Evolutionary conservation across 2,888 invertebrate species (phyloP), one percentile per base, ranked within the genome.

Genomic region (Chironomus tentans): DNA sequence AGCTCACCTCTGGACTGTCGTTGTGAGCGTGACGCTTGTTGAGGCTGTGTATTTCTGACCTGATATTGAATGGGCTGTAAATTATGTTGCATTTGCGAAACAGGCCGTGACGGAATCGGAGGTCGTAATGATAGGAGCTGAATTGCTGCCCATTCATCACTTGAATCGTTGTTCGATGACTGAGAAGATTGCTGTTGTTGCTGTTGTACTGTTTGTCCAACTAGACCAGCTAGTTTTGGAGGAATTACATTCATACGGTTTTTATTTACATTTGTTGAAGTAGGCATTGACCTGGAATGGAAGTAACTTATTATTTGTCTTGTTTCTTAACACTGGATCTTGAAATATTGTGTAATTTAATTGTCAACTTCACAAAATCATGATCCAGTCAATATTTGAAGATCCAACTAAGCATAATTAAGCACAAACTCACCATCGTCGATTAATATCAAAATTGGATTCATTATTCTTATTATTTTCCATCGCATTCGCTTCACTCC

Each of bases 261-360:
- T 46, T 74, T 74, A 24, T 47, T 68, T 12, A 65, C 74, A 68
- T 74, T 74, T 46, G 74, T 68, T 22, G 74, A 68, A 24, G 68
- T 74, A 13, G 74, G 38, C 38, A 38, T 38, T 38, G 38, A 38
- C 38, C 38, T 38, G 38, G 4, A 10, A 38, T 28, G 28, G n/a
- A n/a, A n/a, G n/a, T n/a, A n/a, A n/a, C n/a, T n/a, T n/a, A n/a
- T n/a, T n/a, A n/a, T n/a, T n/a, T n/a, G n/a, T n/a, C n/a, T n/a
- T n/a, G n/a, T n/a, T n/a, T n/a, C n/a, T n/a, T n/a, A n/a, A n/a
- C n/a, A n/a, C n/a, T n/a, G n/a, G n/a, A n/a, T n/a, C n/a, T n/a
- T n/a, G n/a, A n/a, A n/a, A n/a, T n/a, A n/a, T n/a, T n/a, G n/a
- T n/a, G n/a, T n/a, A n/a, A n/a, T n/a, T n/a, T n/a, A n/a, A n/a